Evolutionary conservation across 2,797 vertebrate species (phyloP).

Genomic region (Acrossocheilus wenchowensis): DNA sequence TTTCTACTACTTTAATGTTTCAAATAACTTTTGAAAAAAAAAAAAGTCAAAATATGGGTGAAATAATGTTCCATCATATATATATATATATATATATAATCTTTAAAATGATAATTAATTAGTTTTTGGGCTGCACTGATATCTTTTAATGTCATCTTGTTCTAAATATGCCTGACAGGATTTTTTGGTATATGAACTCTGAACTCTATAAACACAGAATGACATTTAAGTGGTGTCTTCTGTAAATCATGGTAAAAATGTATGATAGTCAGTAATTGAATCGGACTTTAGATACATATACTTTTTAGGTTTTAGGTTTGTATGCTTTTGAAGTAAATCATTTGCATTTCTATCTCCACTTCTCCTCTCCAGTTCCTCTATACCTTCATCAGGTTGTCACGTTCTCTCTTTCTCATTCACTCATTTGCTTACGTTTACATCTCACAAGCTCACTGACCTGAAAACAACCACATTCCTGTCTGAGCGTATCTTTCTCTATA

Average conservation of each 20-base stretch:
- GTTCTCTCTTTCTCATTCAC: slow-evolving; percentile 31
- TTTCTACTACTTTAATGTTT: no score
- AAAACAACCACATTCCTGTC: slow-evolving; percentile 79
- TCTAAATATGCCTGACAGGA: no score
- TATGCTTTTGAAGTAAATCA: neutral
- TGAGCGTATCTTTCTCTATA: slow-evolving; percentile 66
- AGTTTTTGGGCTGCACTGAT: no score
- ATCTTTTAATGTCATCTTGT: no score
- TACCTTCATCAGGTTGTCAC: slow-evolving; percentile 41
- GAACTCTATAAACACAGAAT: no score
- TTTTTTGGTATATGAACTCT: no score
- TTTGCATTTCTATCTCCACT: slow-evolving; percentile 38
- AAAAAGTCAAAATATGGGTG: no score
- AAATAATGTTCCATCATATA: no score
- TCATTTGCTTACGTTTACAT: slow-evolving; percentile 56
- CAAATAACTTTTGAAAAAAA: no score
- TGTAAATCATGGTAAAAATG: neutral
- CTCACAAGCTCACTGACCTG: slow-evolving; percentile 76
- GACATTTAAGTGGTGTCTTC: no score
- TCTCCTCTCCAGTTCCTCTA: slow-evolving; percentile 25
- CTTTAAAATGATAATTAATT: no score
- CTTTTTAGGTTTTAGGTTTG: neutral
- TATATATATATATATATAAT: no score
- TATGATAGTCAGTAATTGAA: neutral
- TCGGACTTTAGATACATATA: neutral